Evolutionary conservation across 2,888 invertebrate species (phyloP), one percentile per base, ranked within the genome.

Genomic region (Netelia melanura): DNA sequence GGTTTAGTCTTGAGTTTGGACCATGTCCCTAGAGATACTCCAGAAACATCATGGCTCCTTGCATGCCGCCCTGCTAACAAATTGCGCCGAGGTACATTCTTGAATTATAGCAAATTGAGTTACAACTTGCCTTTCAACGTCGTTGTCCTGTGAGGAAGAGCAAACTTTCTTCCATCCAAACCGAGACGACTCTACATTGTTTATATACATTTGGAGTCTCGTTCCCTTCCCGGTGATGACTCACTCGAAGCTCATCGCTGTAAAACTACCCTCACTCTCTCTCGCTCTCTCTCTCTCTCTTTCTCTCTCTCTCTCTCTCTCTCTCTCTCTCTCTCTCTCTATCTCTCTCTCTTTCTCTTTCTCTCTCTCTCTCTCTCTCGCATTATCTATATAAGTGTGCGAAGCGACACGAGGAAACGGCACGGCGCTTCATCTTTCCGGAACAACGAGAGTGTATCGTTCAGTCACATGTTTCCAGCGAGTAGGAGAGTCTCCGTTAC

Each of bases 51-150:
- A 54, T 38, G 21, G 30, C 43, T 38, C 8, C 56, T 82, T 48
- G 44, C 54, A 21, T 11, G 71, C 21, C 38, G 25, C 23, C 11
- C 17, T 11, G 67, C 52, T 83, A 61, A 71, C 71, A 58, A 71
- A 82, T 82, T 72, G 65, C 77, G 61, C 23, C 43, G 44, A 61
- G 72, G 61, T 67, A 48, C 65, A 67, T 76, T 76, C 70, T 70
- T 52, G 72, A 72, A 72, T 83, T 83, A 72, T 67, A 23, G 67
- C 17, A 77, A 77, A 83, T 83, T 52, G 71, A 83, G 77, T 83
- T 83, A 67, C 10, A 83, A 83, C 77, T 83, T 77, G 72, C 43
- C 77, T 72, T 83, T 72, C 72, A 83, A 77, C 77, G 72, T 17
- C 61, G 61, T 83, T 71, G 30, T 77, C 71, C 48, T 65, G 52